These are phyloP conservation scores for Cremastinae sp. DNA, from an alignment of 2,888 invertebrate species.

Conservation along the genomic window DNA sequence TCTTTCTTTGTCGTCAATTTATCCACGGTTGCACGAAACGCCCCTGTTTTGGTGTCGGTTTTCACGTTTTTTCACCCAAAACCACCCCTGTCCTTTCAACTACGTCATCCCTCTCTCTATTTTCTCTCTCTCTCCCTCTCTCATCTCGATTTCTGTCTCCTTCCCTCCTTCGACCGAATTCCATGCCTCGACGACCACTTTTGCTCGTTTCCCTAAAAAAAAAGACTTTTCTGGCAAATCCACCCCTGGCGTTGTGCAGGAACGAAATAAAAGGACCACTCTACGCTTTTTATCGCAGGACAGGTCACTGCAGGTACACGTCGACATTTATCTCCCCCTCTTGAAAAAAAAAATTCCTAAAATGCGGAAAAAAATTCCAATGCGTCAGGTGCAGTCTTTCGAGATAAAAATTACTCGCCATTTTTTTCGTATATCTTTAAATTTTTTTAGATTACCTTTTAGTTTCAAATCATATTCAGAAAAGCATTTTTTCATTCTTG, in stretches of 20 bases:
- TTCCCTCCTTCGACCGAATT: constrained; percentile 72
- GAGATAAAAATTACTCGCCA: neutral
- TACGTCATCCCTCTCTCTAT: constrained; percentile 68
- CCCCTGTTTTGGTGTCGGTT: constrained; percentile 80
- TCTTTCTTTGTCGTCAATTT: constrained; percentile 77
- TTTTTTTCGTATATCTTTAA: neutral
- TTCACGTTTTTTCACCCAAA: constrained; percentile 80
- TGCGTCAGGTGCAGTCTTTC: constrained; percentile 42
- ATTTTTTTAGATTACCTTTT: neutral
- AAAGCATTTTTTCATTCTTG: too few species aligned
- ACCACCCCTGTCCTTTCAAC: constrained; percentile 68
- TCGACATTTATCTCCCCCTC: constrained; percentile 60
- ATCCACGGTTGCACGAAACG: constrained; percentile 68
- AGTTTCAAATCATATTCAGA: too few species aligned
- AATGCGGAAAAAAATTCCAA: constrained; percentile 25
- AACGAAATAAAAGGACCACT: constrained; percentile 49
- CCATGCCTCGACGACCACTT: constrained; percentile 71
- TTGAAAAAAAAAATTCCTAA: constrained; percentile 41
- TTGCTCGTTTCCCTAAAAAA: constrained; percentile 58
- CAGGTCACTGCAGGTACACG: constrained; percentile 77
- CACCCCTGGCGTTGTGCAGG: constrained; percentile 51
- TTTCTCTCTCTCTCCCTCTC: constrained; percentile 63
- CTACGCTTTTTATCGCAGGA: constrained; percentile 71
- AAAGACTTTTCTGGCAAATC: constrained; percentile 55
- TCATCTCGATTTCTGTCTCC: constrained; percentile 68